Evolutionary conservation across 2,113 vertebrate genomes (phyloP).

Genomic region (Collichthys lucidus): DNA sequence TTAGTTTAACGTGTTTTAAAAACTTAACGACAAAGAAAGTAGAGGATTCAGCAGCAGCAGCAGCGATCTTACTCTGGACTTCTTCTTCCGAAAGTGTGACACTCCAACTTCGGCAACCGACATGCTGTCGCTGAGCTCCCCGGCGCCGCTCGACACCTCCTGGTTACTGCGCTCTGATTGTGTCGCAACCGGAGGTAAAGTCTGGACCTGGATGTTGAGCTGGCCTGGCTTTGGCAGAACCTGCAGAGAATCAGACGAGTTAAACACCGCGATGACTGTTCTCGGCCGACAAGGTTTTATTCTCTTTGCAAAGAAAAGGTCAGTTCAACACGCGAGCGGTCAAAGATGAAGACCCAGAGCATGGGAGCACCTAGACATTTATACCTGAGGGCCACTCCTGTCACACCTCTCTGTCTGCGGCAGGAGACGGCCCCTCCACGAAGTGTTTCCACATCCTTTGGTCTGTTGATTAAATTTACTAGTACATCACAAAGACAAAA

Average conservation of each 20-base stretch:
- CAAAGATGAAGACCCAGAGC: no score
- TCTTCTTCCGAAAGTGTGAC: conserved; percentile 78
- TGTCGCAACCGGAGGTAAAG: conserved; percentile 67
- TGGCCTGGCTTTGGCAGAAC: conserved; percentile 81
- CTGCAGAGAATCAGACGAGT: conserved; percentile 63
- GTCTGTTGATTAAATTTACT: no score
- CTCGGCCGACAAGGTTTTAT: no score
- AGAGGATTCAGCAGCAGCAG: fast-evolving
- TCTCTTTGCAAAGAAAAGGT: no score
- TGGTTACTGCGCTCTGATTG: conserved; percentile 73
- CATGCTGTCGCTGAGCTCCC: conserved; percentile 90
- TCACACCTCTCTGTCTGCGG: no score
- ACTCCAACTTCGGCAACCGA: conserved; percentile 79
- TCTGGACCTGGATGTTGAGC: conserved; percentile 71
- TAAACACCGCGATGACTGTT: no score
- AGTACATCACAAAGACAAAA: no score
- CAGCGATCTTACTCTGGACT: conserved; percentile 82
- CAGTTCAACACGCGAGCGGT: no score
- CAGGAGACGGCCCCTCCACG: no score
- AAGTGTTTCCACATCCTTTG: no score
- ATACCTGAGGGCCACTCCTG: no score
- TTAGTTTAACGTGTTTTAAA: neutral
- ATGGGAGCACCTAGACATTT: no score
- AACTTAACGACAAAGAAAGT: neutral
- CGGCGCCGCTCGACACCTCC: conserved; percentile 88